phyloP scores from a whole-genome alignment of 2,888 invertebrate genomes.

The Carcina quercana region DNA sequence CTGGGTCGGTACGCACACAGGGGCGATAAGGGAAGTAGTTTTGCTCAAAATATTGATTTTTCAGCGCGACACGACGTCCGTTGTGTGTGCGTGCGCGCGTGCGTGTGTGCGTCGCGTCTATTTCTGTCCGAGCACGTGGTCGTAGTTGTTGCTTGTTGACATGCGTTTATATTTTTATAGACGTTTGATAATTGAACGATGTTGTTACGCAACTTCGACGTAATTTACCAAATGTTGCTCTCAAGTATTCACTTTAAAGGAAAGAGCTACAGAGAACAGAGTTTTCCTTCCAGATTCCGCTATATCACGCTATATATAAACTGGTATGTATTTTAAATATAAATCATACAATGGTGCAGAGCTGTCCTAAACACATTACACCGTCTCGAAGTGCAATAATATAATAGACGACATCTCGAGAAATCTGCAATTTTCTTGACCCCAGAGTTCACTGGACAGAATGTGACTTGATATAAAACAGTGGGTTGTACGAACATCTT shows the following conservation, averaged over 20 bases:
- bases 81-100: conserved; percentile 19
- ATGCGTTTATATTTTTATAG: conserved; percentile 67
- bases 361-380: too few relatives aligned
- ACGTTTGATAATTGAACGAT: conserved; percentile 41
- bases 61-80: conserved; percentile 50
- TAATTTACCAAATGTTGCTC: too few relatives aligned
- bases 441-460: conserved; percentile 28
- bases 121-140: conserved; percentile 70
- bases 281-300: too few relatives aligned
- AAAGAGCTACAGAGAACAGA: too few relatives aligned
- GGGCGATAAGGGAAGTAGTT: conserved; percentile 65
- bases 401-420: too few relatives aligned
- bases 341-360: too few relatives aligned
- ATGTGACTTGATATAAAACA: too few relatives aligned
- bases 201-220: conserved; percentile 47
- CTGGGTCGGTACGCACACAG: conserved; percentile 53
- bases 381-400: too few relatives aligned
- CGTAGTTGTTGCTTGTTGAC: conserved; percentile 68
- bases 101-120: conserved; percentile 53
- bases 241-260: too few relatives aligned
- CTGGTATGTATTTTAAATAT: too few relatives aligned
- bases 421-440: too few relatives aligned
- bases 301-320: too few relatives aligned
- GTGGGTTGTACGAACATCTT: conserved; percentile 28
- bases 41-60: conserved; percentile 75